Base-by-base conservation (phyloP, 2,113 vertebrate genomes). In the Xyliphius kryptos region DNA sequence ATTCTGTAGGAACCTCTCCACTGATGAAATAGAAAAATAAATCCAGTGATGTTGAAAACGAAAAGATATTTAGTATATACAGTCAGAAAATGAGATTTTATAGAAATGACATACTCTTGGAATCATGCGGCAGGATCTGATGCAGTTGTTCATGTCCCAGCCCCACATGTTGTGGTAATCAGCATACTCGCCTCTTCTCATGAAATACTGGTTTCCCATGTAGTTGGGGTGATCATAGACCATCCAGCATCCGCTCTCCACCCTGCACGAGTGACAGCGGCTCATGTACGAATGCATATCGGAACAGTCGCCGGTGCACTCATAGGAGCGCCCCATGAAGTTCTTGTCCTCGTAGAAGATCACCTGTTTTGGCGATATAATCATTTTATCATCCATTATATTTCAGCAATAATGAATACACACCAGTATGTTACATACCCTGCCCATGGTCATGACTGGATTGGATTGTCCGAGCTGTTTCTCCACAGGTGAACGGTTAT, bases 341-440 rank as follows among this genome's bases (percentile, higher is more conserved):
- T 83, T 82, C 36, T 57, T 75, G 41, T 84, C 83, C 75, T 86
- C 81, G 3, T 81, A 86, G 72, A 84, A 86, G 56, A 78, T 80
- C 32, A 83, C 79, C 81, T 85, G 46, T 44, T 13, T 43, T 19
- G 16, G 15, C 10, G 19, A 41, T 3, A 41, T 41, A 1, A 12
- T 41, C 9, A 14, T 12, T 2, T 7, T 14, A 41, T 12, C 6
- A 2, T 41, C 3, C 40, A 41, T 41, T 12, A 2, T 5, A 19
- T 6, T 5, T 10, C 2, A n/a, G 9, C 13, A 32, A 46, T 56
- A 40, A 15, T 46, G 10, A 41, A 41, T 10, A 41, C 40, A 6
- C n/a, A 13, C n/a, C 14, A 32, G 9, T 48, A 3, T 55, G 16
- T 2, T 57, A 6, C 36, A 44, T 51, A 66, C 64, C 64, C n/a